phyloP scores from a whole-genome alignment of 2,113 vertebrate species.

The Aepyceros melampus region DNA sequence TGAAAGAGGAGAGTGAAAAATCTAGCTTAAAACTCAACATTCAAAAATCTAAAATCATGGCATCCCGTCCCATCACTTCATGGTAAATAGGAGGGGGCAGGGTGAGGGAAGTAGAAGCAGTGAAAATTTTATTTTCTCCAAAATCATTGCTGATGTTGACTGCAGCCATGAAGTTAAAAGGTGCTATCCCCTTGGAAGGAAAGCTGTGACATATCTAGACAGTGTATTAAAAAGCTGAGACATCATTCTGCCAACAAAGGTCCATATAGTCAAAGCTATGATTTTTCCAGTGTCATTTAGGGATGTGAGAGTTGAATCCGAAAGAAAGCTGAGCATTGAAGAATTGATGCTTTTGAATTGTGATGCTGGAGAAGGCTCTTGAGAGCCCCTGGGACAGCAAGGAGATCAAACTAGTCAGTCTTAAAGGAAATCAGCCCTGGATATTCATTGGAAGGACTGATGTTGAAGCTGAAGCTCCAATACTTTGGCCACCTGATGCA shows the following conservation, averaged over 20 bases:
- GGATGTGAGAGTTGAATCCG: not conserved
- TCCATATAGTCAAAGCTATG: not conserved
- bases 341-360: not conserved
- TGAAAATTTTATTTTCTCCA: not conserved
- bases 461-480: not conserved
- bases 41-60: not conserved
- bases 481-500: not conserved
- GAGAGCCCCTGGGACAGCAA: not conserved
- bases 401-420: not conserved
- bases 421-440: not conserved
- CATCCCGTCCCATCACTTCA: not conserved
- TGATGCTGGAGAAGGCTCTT: not conserved
- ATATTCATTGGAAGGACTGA: not conserved
- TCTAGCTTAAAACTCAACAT: too few relatives aligned
- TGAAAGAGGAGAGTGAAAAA: too few relatives aligned
- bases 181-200: not conserved
- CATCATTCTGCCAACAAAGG: not conserved
- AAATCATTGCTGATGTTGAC: not conserved
- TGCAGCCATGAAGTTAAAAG: not conserved
- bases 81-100: not conserved
- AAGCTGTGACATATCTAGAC: not conserved
- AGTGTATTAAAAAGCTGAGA: not conserved
- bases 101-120: not conserved
- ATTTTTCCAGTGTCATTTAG: not conserved
- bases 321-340: accelerated